Evolutionary conservation across 2,113 vertebrate species (phyloP).

Genomic region (Passer montanus): DNA sequence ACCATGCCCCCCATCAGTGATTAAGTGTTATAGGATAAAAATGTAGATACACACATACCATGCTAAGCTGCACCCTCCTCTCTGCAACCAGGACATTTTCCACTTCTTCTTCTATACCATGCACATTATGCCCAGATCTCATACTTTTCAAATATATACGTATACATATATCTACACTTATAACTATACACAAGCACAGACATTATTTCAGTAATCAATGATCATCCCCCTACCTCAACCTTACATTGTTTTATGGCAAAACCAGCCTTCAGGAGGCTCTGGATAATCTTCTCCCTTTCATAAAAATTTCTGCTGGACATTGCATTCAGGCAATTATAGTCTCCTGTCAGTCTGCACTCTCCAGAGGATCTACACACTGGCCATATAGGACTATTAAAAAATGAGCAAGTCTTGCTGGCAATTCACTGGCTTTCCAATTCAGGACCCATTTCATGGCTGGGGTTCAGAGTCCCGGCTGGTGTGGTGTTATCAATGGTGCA

Average conservation of each 20-base stretch:
- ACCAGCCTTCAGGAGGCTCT: neutral
- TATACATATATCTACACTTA: neutral
- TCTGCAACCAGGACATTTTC: neutral
- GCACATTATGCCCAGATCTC: neutral
- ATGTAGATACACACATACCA: neutral
- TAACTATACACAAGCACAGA: neutral
- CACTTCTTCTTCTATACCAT: neutral
- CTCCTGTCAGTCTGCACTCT: neutral
- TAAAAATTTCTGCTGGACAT: neutral
- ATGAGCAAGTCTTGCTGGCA: neutral
- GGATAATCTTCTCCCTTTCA: neutral
- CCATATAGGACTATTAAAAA: too few species aligned
- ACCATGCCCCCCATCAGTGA: neutral
- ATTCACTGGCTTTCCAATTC: neutral
- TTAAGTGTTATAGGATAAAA: neutral
- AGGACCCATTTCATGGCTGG: neutral
- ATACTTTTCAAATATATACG: neutral
- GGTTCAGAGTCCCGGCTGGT: rapidly evolving
- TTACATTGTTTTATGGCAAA: neutral
- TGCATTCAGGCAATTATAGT: neutral
- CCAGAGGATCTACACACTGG: neutral
- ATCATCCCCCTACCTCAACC: neutral
- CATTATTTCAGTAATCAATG: neutral
- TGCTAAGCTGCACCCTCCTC: neutral
- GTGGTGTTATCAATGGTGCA: rapidly evolving